Conservation (phyloP, 1,140 invertebrate genomes). For the Brachionus angularis region DNA sequence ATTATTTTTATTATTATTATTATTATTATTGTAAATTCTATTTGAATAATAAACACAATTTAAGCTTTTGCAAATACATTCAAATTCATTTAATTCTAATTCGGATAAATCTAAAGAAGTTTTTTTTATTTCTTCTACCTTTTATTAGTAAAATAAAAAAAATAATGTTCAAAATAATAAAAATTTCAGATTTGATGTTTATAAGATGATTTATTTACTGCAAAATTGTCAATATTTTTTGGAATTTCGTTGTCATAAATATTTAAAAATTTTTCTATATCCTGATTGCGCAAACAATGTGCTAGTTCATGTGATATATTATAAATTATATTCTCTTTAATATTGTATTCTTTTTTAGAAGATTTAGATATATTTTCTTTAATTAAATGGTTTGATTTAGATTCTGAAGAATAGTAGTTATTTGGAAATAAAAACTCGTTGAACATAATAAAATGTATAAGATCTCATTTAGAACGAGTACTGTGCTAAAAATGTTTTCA, state of each 20-base stretch:
- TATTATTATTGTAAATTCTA: conserved; percentile 10
- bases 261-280: conserved; percentile 16
- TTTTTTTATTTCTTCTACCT: conserved; percentile 3
- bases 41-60: neutral
- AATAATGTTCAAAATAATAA: neutral
- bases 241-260: conserved; percentile 29
- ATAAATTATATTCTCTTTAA: neutral
- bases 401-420: too few species aligned
- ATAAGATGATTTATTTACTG: too few species aligned
- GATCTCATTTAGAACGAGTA: too few species aligned
- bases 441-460: too few species aligned
- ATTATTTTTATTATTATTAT: too few species aligned
- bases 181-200: neutral
- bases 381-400: too few species aligned
- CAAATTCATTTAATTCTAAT: neutral
- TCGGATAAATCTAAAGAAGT: neutral
- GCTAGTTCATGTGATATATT: conserved; percentile 9
- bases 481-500: too few species aligned
- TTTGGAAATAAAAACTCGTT: too few species aligned
- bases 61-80: neutral
- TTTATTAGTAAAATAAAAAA: neutral
- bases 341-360: too few species aligned
- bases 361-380: too few species aligned
- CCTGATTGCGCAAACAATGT: conserved; percentile 21
- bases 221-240: neutral